A percentile compares a stretch with the other conserved stretches of the same genome.
These are phyloP conservation scores for Periophthalmus modestus DNA, from an alignment of 2,113 vertebrate species.

Conservation along the genomic window DNA sequence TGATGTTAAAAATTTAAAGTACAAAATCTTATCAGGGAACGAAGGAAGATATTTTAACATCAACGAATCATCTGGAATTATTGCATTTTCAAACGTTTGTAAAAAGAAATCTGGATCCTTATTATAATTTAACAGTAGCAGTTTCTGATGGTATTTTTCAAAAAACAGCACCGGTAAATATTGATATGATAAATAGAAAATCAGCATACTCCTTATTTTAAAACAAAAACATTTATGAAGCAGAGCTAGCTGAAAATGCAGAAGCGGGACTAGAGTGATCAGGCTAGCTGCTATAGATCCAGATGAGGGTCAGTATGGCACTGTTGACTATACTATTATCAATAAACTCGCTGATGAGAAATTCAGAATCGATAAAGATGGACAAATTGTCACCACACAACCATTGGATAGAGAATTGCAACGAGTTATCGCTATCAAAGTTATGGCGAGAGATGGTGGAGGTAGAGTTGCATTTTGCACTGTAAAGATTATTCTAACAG, in stretches of 20 bases:
- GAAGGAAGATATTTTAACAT: constrained; percentile 91
- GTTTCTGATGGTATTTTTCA: constrained; percentile 95
- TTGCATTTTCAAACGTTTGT: constrained; percentile 92
- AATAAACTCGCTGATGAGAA: constrained; percentile 93
- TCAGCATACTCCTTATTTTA: constrained; percentile 88
- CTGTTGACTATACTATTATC: constrained; percentile 94
- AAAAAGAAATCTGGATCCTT: constrained; percentile 85
- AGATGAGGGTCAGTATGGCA: constrained; percentile 90
- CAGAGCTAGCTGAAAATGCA: constrained; percentile 93
- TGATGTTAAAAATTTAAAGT: constrained; percentile 83
- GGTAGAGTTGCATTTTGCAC: constrained; percentile 95
- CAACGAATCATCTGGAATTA: constrained; percentile 90
- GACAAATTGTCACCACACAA: constrained; percentile 86
- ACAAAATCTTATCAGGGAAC: constrained; percentile 93
- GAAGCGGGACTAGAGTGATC: constrained; percentile 91
- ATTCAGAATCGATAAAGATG: constrained; percentile 84
- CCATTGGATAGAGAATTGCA: constrained; percentile 92
- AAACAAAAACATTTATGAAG: constrained; percentile 86
- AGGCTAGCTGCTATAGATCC: constrained; percentile 88
- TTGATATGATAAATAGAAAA: constrained; percentile 91
- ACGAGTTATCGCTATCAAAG: constrained; percentile 91
- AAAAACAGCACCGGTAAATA: constrained; percentile 89
- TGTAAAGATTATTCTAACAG: constrained; percentile 94
- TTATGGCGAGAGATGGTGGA: constrained; percentile 95
- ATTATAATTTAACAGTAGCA: constrained; percentile 87